Evolutionary conservation across 2,888 invertebrate species (phyloP), one percentile per base, ranked within the genome.

Genomic region (Chaitophorus viminalis): DNA sequence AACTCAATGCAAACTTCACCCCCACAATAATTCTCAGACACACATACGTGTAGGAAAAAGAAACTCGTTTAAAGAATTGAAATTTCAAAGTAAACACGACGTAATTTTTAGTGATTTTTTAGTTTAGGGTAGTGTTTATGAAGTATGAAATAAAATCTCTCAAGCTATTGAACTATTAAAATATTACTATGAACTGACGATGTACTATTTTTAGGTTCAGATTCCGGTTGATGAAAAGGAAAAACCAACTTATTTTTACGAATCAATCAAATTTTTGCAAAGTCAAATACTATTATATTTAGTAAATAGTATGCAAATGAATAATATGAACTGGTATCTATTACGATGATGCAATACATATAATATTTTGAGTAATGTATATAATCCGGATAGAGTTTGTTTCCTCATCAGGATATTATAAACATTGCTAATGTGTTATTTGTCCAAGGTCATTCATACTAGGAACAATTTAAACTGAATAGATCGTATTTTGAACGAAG

Each of bases 31-130:
- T 60, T 60, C 25, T 60, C 25, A 21, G 25, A 60, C 60, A 8
- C 39, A 39, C 11, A 39, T 39, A 39, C 11, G 39, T 46, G 52
- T 21, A 46, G 11, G 46, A 82, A 78, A 78, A 77, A 39, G 8
- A 60, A 11, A 86, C 29, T 86, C 79, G 74, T 86, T 86, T 72
- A 72, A 68, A 36, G 79, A 72, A 86, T 60, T 79, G 29, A 78
- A 86, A 60, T 74, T 60, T 60, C 39, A 0, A 31, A 65, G 54
- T 21, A 46, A 46, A 3, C 17, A n/a, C 68, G 2, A 11, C 11
- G 36, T 3, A 1, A 14, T 74, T 21, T n/a, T 76, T 25, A 74
- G 46, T 81, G 21, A 17, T 70, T 70, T 46, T 31, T 25, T 31
- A 70, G 70, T 70, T 31, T 17, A 11, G 39, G 39, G 5, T 39